Percentiles rank a stretch among this genome's conserved stretches.
phyloP scores from a whole-genome alignment of 2,888 invertebrate genomes.

The Atherix ibis region DNA sequence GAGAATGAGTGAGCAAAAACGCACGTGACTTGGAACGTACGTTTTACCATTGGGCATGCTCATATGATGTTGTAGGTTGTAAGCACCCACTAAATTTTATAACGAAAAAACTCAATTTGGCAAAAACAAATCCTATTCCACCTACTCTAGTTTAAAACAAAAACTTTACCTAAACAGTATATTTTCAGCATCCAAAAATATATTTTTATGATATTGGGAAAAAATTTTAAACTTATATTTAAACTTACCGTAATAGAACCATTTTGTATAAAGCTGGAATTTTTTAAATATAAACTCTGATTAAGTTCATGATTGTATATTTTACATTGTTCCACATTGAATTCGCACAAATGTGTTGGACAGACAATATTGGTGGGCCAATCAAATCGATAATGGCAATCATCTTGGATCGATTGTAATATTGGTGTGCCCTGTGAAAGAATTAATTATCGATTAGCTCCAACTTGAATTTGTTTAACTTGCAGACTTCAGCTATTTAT shows the following conservation, averaged over 20 bases:
- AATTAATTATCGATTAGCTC: too few relatives aligned
- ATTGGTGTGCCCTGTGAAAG: conserved; percentile 25
- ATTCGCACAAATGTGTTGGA: conserved; percentile 24
- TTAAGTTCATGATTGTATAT: conserved; percentile 26
- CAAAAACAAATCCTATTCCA: neutral
- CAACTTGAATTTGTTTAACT: too few relatives aligned
- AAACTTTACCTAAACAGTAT: neutral
- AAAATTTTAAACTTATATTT: neutral
- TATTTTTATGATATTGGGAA: neutral
- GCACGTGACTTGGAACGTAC: too few relatives aligned
- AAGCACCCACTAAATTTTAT: too few relatives aligned
- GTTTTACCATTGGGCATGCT: too few relatives aligned
- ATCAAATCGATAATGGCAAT: conserved; percentile 28
- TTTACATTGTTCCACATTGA: conserved; percentile 23
- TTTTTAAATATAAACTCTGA: conserved; percentile 22
- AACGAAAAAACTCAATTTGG: neutral
- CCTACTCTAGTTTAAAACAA: neutral
- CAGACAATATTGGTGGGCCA: conserved; percentile 33
- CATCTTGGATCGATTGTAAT: conserved; percentile 22
- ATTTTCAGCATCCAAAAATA: conserved; percentile 4
- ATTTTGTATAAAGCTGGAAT: conserved; percentile 21
- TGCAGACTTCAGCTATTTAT: too few relatives aligned
- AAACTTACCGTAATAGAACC: conserved; percentile 25
- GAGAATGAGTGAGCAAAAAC: too few relatives aligned
- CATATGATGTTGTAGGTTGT: too few relatives aligned